These are phyloP conservation scores for Dendrocincla tyrannina DNA, from an alignment of 2,797 vertebrate species.

Conservation along the genomic window DNA sequence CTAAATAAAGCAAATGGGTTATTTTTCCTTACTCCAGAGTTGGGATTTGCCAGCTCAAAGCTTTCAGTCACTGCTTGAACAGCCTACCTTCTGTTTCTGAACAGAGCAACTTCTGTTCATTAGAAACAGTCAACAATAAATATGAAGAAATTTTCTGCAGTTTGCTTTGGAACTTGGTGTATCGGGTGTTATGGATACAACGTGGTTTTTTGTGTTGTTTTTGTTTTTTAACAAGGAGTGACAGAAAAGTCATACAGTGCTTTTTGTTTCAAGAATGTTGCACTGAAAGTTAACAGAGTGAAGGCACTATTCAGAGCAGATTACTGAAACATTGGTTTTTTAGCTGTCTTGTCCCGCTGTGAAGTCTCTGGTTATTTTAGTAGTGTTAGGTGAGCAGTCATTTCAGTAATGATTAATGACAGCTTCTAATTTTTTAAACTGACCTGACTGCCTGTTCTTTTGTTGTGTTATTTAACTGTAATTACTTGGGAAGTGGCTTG, in stretches of 20 bases:
- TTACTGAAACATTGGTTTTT: background rate
- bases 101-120: slow-evolving; percentile 74
- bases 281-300: background rate
- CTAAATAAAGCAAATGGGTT: slow-evolving; percentile 36
- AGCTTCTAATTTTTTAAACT: background rate
- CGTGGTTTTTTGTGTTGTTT: background rate
- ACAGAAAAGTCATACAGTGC: background rate
- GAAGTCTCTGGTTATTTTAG: background rate
- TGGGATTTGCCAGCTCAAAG: slow-evolving; percentile 50
- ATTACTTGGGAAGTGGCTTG: background rate
- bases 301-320: background rate
- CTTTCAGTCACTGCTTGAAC: slow-evolving; percentile 63
- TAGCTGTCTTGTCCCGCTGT: background rate
- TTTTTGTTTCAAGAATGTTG: slow-evolving; percentile 62
- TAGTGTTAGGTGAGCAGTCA: background rate
- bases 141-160: slow-evolving; percentile 59
- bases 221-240: slow-evolving; percentile 6
- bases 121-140: slow-evolving; percentile 71
- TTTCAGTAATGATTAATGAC: slow-evolving; percentile 4
- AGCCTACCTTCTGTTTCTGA: slow-evolving; percentile 74
- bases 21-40: slow-evolving; percentile 26
- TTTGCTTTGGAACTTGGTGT: slow-evolving; percentile 70
- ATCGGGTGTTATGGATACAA: slow-evolving; percentile 39
- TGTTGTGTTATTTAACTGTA: background rate
- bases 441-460: background rate